Base-by-base conservation (phyloP, 2,888 invertebrate genomes). In the Eucera pruinosa region DNA sequence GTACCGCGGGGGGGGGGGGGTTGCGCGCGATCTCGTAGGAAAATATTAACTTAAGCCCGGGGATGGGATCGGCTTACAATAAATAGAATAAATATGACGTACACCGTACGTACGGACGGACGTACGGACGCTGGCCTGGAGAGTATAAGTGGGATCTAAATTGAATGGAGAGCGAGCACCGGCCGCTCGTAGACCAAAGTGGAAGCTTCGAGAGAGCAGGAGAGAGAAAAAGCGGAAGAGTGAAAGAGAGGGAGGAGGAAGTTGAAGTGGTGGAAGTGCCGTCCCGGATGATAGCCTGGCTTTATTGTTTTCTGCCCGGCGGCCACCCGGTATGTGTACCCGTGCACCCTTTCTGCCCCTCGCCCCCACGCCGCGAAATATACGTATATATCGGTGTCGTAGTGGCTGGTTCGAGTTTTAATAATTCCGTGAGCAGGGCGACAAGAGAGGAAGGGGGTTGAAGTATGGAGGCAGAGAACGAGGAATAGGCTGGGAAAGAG, bases 301-400 rank as follows among this genome's bases (percentile, higher is more conserved):
- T 90, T 89, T 90, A 90, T 90, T 90, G 89, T 90, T 89, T 89
- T 88, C 88, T 87, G 86, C 83, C 86, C 84, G 84, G 76, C 84
- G 82, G 87, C 86, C 82, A 88, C 81, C 85, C 86, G 83, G 84
- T 87, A 84, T 82, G 82, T 82, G 78, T 78, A 64, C 79, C 71
- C 73, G 78, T 65, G 65, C 69, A 69, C 67, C 52, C 67, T 23
- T 25, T 30, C 58, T 41, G 15, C 20, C 52, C 43, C 30, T 43
- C 18, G 33, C 65, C 57, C 57, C 18, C 41, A 18, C 11, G 13
- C 61, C 67, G 69, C 69, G 76, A 77, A 69, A 74, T 74, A 78
- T 66, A 75, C 65, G 73, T 70, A 69, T 73, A 80, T 79, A 77
- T 81, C 65, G 61, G 61, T 82, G 80, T 83, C 78, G 79, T 83